phyloP scores from a whole-genome alignment of 2,888 invertebrate genomes.

The Eupithecia subumbrata region DNA sequence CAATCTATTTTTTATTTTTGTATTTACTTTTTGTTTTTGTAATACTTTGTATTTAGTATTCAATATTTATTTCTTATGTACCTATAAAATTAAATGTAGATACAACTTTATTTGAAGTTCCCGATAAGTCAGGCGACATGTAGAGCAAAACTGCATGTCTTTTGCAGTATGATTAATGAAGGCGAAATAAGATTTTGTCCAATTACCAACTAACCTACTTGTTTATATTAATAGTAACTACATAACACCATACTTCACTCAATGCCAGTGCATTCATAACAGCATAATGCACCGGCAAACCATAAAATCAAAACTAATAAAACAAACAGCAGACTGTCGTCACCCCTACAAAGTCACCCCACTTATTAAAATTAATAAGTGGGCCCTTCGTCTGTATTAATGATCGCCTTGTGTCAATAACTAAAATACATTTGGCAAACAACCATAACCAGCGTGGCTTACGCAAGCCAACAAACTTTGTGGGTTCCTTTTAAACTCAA shows the following conservation, averaged over 20 bases:
- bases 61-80: too few relatives aligned
- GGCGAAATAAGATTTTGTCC: background rate
- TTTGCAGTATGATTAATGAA: background rate
- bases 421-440: conserved; percentile 81
- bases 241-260: background rate
- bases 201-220: too few relatives aligned
- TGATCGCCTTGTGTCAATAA: conserved; percentile 82
- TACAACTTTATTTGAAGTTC: background rate
- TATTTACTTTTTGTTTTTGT: too few relatives aligned
- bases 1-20: too few relatives aligned
- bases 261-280: conserved; percentile 10
- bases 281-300: conserved; percentile 49
- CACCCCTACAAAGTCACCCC: conserved; percentile 76
- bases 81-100: too few relatives aligned
- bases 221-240: background rate
- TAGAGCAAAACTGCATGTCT: conserved; percentile 7
- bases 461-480: conserved; percentile 44
- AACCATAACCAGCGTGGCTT: conserved; percentile 62
- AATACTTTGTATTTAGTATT: too few relatives aligned
- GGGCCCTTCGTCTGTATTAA: conserved; percentile 80
- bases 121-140: background rate
- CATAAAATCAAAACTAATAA: conserved; percentile 81
- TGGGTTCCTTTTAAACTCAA: conserved; percentile 27
- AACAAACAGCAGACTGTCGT: conserved; percentile 70
- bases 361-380: conserved; percentile 84